Evolutionary conservation across 2,113 vertebrate species (phyloP).

Genomic region (Platysternon megacephalum): DNA sequence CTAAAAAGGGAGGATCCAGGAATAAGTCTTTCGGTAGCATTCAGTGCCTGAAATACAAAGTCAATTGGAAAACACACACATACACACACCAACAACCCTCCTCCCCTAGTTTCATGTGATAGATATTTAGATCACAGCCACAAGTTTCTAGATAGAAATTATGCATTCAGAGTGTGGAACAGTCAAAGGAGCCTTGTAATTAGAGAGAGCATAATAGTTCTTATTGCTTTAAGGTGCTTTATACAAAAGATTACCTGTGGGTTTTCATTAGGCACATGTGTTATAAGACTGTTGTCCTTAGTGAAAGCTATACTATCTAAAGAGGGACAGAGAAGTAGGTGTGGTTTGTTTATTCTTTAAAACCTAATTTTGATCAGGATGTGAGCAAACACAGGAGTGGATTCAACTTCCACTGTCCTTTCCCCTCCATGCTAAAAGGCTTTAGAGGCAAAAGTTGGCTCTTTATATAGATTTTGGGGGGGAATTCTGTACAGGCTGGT

Average conservation of each 20-base stretch:
- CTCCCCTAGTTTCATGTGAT: constrained; percentile 1
- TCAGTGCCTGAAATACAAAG: constrained; percentile 61
- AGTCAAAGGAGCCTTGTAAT: constrained; percentile 31
- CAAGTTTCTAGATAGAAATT: constrained; percentile 50
- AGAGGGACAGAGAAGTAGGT: background rate
- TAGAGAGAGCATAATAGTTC: constrained; percentile 44
- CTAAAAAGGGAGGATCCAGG: background rate
- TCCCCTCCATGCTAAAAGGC: background rate
- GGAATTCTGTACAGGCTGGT: background rate
- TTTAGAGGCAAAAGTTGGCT: background rate
- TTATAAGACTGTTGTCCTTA: constrained; percentile 60
- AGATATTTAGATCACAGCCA: constrained; percentile 33
- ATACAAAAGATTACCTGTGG: constrained; percentile 38
- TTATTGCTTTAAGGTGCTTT: constrained; percentile 40
- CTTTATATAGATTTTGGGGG: background rate
- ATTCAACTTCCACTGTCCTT: background rate
- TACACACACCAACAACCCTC: background rate
- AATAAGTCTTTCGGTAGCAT: background rate
- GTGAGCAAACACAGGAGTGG: background rate
- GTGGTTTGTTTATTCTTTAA: background rate
- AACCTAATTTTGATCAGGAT: background rate
- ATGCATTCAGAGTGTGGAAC: constrained; percentile 18
- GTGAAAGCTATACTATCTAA: constrained; percentile 14
- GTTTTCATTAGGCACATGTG: constrained; percentile 44
- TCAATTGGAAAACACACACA: constrained; percentile 12